Conservation (phyloP, 1,140 invertebrate genomes). For the Drosophila teissieri region DNA sequence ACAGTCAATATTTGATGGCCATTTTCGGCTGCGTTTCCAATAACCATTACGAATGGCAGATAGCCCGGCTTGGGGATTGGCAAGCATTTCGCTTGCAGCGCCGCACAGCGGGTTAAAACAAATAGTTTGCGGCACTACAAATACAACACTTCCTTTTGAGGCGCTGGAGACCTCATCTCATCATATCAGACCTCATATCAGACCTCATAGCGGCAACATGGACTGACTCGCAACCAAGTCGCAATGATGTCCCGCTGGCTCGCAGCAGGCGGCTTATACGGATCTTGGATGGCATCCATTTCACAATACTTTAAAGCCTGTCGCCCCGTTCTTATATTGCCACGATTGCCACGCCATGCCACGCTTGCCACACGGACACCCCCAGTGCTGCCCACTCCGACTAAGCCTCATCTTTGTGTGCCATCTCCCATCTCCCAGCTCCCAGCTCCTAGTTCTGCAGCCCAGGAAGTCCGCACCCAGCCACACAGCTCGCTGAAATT, state of each 20-base stretch:
- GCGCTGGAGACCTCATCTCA: slow-evolving; percentile 39
- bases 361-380: too few species aligned
- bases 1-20: slow-evolving; percentile 69
- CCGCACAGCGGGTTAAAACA: slow-evolving; percentile 75
- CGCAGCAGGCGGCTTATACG: slow-evolving; percentile 60
- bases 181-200: slow-evolving; percentile 14
- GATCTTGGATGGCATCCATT: slow-evolving; percentile 54
- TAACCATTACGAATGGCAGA: slow-evolving; percentile 66
- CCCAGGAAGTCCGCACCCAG: background rate
- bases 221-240: slow-evolving; percentile 15
- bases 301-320: slow-evolving; percentile 58
- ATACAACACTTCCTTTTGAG: slow-evolving; percentile 72
- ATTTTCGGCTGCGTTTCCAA: slow-evolving; percentile 70
- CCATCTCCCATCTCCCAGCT: background rate
- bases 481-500: slow-evolving; percentile 44
- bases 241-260: slow-evolving; percentile 27
- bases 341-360: too few species aligned
- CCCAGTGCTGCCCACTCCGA: slow-evolving; percentile 3
- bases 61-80: slow-evolving; percentile 38
- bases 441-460: background rate
- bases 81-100: slow-evolving; percentile 63
- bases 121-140: slow-evolving; percentile 76
- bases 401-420: slow-evolving; percentile 40
- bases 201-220: slow-evolving; percentile 15
- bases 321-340: background rate